phyloP scores from a whole-genome alignment of 2,888 invertebrate species.

The Serrognathus titanus region DNA sequence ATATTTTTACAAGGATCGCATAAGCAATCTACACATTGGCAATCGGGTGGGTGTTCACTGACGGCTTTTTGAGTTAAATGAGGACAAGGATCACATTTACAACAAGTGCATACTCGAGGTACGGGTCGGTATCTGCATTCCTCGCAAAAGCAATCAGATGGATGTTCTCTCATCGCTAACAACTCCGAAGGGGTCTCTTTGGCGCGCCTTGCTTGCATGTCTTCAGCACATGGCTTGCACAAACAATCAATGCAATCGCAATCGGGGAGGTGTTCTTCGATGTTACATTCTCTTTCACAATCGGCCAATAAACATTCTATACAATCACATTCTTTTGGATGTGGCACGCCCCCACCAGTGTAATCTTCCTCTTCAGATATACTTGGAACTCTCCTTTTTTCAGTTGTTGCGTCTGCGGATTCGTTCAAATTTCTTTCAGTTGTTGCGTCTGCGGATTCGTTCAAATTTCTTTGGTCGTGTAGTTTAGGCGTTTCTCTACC shows the following conservation, averaged over 20 bases:
- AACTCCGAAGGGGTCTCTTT: not conserved
- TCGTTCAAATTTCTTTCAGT: no score
- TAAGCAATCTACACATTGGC: conserved; percentile 17
- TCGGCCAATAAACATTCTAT: conserved; percentile 17
- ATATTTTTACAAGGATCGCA: conserved; percentile 16
- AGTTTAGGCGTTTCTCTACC: no score
- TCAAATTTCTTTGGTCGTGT: no score
- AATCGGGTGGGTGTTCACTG: conserved; percentile 13
- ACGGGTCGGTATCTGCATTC: no score
- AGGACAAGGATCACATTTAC: conserved; percentile 5
- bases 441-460: no score
- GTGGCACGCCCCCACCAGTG: not conserved
- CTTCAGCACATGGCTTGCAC: conserved; percentile 1
- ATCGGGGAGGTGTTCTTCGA: conserved; percentile 10
- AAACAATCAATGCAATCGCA: conserved; percentile 21
- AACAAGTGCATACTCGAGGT: no score
- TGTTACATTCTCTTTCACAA: not conserved
- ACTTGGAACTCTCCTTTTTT: no score
- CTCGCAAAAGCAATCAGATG: no score
- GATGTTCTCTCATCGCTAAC: no score
- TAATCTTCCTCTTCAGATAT: conserved; percentile 5
- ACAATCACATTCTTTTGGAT: conserved; percentile 24
- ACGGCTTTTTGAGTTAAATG: not conserved
- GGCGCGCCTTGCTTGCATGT: not conserved
- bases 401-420: no score